Evolutionary conservation across 2,797 vertebrate genomes (phyloP), one percentile per base, ranked within the genome.

Genomic region (Psittacula derbiana): DNA sequence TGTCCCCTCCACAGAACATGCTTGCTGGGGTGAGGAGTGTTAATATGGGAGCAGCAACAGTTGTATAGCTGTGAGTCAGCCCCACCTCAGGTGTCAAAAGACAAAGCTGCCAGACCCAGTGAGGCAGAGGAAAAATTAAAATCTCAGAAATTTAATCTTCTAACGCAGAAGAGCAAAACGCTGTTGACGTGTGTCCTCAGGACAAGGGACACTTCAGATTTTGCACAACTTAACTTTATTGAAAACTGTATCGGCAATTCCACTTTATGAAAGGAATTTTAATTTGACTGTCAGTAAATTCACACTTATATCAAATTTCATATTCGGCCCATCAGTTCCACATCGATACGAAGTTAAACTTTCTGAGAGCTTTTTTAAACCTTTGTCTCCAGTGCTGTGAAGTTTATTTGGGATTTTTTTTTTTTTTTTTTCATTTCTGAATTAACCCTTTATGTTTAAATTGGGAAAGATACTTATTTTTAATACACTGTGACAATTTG

Each of bases 381-480:
- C 5, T 69, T 72, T 86, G 10, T 14, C 20, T 87, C 12, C 33
- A 40, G 5, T 25, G 4, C 8, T 73, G 17, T 60, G 8, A 4
- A 78, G n/a, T 53, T 89, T 89, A 38, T 44, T 78, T 16, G 66
- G 36, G 5, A 8, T 21, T 11, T 25, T 49, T 18, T 33, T 17
- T 28, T 21, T 28, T 21, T 28, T 17, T 33, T 20, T 31, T 23
- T 2, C 2, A 40, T 70, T 80, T 44, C 28, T 41, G 16, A 80
- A 78, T 11, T 87, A 52, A 92, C 30, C n/a, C 36, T 74, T 94
- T 89, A 61, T 40, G 53, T 88, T 92, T 83, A 91, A 87, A 80
- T 69, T 58, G 49, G 13, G 33, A 83, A 89, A 92, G 27, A 40
- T 25, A 41, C 6, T 87, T 83, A 57, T 58, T 92, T 90, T 95